Evolutionary conservation across 2,888 invertebrate species (phyloP), one percentile per base, ranked within the genome.

Genomic region (Drosophila kambysellisi): DNA sequence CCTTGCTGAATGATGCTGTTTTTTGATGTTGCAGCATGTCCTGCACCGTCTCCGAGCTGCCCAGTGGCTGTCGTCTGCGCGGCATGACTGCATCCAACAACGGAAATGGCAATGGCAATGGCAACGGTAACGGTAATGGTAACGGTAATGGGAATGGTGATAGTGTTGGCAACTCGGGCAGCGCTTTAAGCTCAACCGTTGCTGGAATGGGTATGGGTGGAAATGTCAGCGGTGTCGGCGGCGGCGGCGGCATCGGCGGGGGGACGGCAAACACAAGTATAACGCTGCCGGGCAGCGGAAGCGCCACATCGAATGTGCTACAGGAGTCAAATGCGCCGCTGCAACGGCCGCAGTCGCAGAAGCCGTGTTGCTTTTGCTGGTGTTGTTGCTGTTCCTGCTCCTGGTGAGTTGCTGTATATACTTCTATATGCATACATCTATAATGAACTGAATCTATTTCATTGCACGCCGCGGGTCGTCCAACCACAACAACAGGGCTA

Each of bases 361-460:
- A 95, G 91, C 95, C 95, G 57, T 95, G 95, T 91, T 95, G 95
- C 91, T 94, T 95, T 84, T 95, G 95, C 88, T 95, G 95, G 95
- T 95, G 95, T 92, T 96, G 95, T 91, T 95, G 95, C 92, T 96
- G 95, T 93, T 95, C 95, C 92, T 96, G 95, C 93, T 95, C 95
- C 91, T 95, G 95, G 95, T 95, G 93, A 94, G 94, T 93, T 46
- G 20, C 25, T 25, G 54, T 20, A 11, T 43, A 25, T 29, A 32
- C n/a, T 32, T 50, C 17, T 52, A 62, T 46, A 3, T 11, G 68
- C 15, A 46, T 30, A 17, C 15, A 33, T 15, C 25, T 39, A 25
- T 46, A 67, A 79, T 57, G 32, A 56, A 66, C 52, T 41, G 57
- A 61, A 63, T 70, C 62, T 63, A 69, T 74, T 75, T 62, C 64